Evolutionary conservation across 2,797 vertebrate genomes (phyloP).

Genomic region (Nothura maculosa): DNA sequence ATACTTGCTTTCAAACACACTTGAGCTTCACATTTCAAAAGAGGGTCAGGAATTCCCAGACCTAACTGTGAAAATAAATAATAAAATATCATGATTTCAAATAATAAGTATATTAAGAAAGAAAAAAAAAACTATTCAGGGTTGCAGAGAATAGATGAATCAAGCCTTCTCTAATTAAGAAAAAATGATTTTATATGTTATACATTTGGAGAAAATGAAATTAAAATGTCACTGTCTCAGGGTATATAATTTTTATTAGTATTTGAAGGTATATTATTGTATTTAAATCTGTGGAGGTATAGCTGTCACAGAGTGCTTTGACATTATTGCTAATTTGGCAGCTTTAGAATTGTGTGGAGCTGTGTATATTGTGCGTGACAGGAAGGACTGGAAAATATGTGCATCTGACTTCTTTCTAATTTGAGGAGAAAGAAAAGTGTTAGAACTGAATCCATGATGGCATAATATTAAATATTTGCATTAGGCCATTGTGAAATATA

Average conservation of each 20-base stretch:
- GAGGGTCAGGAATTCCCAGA: neutral
- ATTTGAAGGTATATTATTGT: neutral
- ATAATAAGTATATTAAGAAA: neutral
- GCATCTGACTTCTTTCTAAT: neutral
- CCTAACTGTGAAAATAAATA: neutral
- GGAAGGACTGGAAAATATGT: neutral
- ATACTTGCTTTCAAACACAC: neutral
- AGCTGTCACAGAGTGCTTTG: neutral
- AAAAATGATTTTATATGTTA: neutral
- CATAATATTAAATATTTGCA: neutral
- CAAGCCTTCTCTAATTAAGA: neutral
- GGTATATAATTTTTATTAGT: neutral
- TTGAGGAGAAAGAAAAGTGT: neutral
- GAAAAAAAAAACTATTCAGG: neutral
- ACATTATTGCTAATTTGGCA: neutral
- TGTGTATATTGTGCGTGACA: neutral
- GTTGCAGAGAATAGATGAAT: neutral
- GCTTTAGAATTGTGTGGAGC: neutral
- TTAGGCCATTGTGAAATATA: conserved; percentile 12
- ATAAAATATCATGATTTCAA: neutral
- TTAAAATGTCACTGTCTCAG: neutral
- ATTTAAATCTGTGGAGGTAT: neutral
- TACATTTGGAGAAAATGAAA: neutral
- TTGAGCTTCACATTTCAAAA: neutral
- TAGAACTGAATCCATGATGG: neutral